Evolutionary conservation across 2,113 vertebrate species (phyloP).

Genomic region (Hippocampus mohnikei): DNA sequence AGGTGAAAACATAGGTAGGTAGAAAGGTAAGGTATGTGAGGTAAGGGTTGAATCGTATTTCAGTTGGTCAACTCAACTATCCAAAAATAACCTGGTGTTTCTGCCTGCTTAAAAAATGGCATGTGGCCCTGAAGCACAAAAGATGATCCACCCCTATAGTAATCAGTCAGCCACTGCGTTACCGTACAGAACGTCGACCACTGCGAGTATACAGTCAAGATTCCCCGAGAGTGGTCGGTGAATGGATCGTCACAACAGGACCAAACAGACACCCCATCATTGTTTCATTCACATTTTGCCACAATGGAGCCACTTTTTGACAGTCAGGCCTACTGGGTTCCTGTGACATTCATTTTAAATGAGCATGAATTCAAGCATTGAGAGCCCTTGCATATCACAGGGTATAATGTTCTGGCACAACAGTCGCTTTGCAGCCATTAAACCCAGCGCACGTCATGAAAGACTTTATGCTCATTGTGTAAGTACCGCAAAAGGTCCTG

Average conservation of each 20-base stretch:
- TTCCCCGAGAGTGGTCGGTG: constrained; percentile 8
- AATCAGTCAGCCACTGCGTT: background rate
- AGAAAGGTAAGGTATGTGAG: too few relatives aligned
- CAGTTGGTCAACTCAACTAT: background rate
- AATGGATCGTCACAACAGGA: constrained; percentile 3
- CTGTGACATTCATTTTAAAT: constrained; percentile 30
- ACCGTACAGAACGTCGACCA: background rate
- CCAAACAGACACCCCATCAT: constrained; percentile 11
- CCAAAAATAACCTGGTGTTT: background rate
- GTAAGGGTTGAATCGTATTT: background rate
- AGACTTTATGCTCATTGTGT: constrained; percentile 69
- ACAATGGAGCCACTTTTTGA: constrained; percentile 15
- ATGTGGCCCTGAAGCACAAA: background rate
- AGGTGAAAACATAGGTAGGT: too few relatives aligned
- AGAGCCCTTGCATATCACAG: constrained; percentile 33
- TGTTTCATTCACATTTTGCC: constrained; percentile 24
- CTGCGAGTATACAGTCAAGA: background rate
- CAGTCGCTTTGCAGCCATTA: constrained; percentile 65
- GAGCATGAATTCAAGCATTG: constrained; percentile 41
- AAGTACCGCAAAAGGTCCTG: constrained; percentile 63
- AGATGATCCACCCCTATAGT: background rate
- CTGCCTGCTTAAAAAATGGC: background rate
- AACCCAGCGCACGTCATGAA: constrained; percentile 56
- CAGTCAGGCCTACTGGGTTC: constrained; percentile 19
- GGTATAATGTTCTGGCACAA: constrained; percentile 54